Evolutionary conservation across 2,113 vertebrate species (phyloP).

Genomic region (Perccottus glenii): DNA sequence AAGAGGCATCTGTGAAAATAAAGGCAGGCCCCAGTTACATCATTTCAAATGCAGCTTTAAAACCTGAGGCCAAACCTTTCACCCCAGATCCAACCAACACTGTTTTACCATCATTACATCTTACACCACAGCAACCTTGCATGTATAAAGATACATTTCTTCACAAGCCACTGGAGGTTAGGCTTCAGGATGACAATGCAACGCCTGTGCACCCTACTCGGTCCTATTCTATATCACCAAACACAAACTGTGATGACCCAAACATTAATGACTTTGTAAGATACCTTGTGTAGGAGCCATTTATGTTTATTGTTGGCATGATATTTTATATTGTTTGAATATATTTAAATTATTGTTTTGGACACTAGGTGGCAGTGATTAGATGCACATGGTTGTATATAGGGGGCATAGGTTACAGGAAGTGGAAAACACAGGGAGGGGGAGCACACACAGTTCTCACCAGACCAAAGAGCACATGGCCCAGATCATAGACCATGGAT

Average conservation of each 20-base stretch:
- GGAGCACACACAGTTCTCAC: no score
- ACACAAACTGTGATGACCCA: background rate
- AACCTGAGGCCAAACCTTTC: slow-evolving; percentile 22
- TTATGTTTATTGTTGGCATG: no score
- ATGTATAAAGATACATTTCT: background rate
- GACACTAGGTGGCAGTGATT: no score
- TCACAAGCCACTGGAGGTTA: background rate
- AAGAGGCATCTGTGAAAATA: background rate
- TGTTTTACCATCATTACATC: background rate
- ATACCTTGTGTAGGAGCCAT: no score
- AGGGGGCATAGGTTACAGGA: no score
- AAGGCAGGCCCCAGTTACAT: background rate
- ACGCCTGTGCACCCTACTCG: background rate
- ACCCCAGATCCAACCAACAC: background rate
- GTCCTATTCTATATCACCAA: background rate
- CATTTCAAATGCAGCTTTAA: slow-evolving; percentile 11
- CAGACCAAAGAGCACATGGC: no score
- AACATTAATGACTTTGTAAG: slow-evolving; percentile 38
- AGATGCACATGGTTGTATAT: no score
- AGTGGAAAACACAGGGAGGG: no score
- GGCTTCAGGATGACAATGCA: background rate
- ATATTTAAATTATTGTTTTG: no score
- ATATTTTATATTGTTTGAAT: no score
- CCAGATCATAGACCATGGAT: no score
- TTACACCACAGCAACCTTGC: background rate